Base-by-base conservation (phyloP, 1,140 invertebrate genomes). In the Zaprionus ornatus region DNA sequence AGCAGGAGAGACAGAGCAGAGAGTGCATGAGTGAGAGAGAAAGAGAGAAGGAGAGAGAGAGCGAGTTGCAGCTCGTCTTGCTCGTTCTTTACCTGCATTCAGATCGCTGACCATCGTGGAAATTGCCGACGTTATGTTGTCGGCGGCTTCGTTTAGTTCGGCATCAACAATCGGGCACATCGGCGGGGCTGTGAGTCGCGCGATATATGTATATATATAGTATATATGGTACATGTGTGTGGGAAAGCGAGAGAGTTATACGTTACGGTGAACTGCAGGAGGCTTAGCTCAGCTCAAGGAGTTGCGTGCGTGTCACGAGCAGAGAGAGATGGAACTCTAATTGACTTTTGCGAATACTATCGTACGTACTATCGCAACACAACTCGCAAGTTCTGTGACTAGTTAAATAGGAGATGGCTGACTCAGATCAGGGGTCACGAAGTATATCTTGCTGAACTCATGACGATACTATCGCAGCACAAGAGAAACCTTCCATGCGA, bases 41-140 rank as follows among this genome's bases (percentile, higher is more conserved):
- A 19, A 32, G 10, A 45, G 45, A 60, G 65, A 48, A 48, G 27
- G 37, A 35, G 25, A 67, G 37, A 13, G 37, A 40, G 37, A n/a
- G 13, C 5, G 9, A n/a, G 40, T 2, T n/a, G 40, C 7, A 17
- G 40, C 40, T 40, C 37, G 6, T 48, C 75, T 73, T 63, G 61
- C 70, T 32, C 29, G 70, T 50, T 50, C 4, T 50, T 93, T 84
- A 97, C 96, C 97, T 94, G 97, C 98, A 93, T 99, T 98, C 27
- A 99, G 95, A 94, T 99, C 98, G 93, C 97, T 95, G 62, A 99
- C 98, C 77, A 99, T 95, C 42, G 97, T 98, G 59, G 98, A 98
- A 97, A 99, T 99, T 55, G 98, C 98, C 94, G 98, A 98, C 57
- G 98, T 99, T 61, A 99, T 98, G 57, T 97, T 98, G 93, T 99